These are phyloP conservation scores for Tyto alba DNA, from an alignment of 2,113 vertebrate genomes.

Conservation along the genomic window DNA sequence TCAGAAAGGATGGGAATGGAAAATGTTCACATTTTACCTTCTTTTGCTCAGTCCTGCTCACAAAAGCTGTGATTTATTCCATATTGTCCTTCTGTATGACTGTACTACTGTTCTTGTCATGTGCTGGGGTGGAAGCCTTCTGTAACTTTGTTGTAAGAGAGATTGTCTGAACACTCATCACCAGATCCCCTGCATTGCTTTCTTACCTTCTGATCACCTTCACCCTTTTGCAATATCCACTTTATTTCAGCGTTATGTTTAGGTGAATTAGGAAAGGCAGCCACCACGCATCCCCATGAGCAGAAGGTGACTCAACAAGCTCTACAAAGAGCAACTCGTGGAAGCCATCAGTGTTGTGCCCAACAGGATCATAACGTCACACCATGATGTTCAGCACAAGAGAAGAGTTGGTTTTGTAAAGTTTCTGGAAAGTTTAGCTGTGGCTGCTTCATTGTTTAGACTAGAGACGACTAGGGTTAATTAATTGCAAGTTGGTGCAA, in stretches of 20 bases:
- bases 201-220: not conserved
- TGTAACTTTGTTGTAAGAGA: not conserved
- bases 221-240: not conserved
- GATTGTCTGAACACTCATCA: not conserved
- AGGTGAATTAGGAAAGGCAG: not conserved
- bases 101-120: not conserved
- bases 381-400: not conserved
- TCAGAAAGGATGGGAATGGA: not conserved
- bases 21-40: not conserved
- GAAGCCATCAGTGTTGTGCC: not conserved
- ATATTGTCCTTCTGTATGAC: not conserved
- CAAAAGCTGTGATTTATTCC: not conserved
- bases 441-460: not conserved
- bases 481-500: not conserved
- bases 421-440: not conserved
- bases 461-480: not conserved
- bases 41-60: not conserved
- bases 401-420: not conserved
- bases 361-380: not conserved
- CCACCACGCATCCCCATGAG: accelerated
- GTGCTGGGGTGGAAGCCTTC: not conserved
- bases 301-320: not conserved
- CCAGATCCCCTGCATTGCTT: not conserved
- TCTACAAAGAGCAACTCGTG: not conserved
- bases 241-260: not conserved